A percentile compares a stretch with the other conserved stretches of the same genome.
phyloP scores from a whole-genome alignment of 53 echinoderm and acorn worm genomes.

The Luidia sarsii region DNA sequence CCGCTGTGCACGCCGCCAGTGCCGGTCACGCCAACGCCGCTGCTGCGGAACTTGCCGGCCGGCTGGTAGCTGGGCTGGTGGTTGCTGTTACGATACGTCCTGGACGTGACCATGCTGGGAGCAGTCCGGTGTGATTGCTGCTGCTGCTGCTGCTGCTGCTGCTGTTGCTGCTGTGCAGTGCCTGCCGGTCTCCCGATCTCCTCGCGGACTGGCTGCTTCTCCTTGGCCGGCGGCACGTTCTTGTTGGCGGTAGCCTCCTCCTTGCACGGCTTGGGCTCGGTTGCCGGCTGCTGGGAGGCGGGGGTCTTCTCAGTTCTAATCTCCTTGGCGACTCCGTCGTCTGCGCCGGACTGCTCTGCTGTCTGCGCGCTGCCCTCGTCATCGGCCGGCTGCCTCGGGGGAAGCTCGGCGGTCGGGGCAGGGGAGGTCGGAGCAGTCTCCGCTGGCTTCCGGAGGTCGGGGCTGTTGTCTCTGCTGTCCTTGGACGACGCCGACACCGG shows the following conservation, averaged over 20 bases:
- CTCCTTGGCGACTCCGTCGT: constrained; percentile 8
- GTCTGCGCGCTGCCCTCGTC: neutral
- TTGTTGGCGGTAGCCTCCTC: constrained; percentile 9
- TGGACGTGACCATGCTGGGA: constrained; percentile 68
- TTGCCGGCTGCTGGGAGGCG: neutral
- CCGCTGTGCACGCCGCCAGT: constrained; percentile 1
- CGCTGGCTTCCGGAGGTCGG: constrained; percentile 11
- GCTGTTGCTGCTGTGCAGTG: neutral
- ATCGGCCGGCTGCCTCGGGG: neutral
- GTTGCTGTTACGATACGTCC: constrained; percentile 81
- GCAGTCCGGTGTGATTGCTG: constrained; percentile 18
- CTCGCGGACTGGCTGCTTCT: constrained; percentile 7
- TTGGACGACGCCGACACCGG: constrained; percentile 87
- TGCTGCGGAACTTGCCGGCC: constrained; percentile 66
- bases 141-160: neutral
- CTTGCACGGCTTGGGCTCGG: constrained; percentile 4
- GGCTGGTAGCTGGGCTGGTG: constrained; percentile 51
- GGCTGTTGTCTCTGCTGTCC: constrained; percentile 53
- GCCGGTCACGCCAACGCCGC: constrained; percentile 36
- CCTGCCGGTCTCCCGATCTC: neutral
- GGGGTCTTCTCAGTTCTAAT: constrained; percentile 10
- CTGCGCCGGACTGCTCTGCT: constrained; percentile 5
- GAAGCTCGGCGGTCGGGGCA: neutral
- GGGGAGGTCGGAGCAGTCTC: neutral
- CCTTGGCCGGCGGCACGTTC: neutral